phyloP scores from a whole-genome alignment of 2,797 vertebrate genomes.

The Anas georgica region DNA sequence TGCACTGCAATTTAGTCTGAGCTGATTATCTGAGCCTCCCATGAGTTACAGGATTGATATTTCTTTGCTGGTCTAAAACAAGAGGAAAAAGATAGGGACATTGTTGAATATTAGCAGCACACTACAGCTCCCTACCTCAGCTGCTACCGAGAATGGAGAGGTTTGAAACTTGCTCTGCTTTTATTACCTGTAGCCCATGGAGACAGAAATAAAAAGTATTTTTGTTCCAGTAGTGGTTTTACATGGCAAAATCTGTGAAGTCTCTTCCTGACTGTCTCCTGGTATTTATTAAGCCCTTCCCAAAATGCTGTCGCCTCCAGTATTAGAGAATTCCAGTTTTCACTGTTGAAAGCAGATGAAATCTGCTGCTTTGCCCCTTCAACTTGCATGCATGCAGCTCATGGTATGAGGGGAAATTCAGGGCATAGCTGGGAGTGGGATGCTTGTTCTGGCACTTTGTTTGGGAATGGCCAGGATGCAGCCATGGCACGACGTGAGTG shows the following conservation, averaged over 20 bases:
- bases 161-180: neutral
- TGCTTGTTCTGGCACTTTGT: accelerated
- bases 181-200: neutral
- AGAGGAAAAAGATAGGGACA: neutral
- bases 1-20: slow-evolving; percentile 50
- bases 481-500: neutral
- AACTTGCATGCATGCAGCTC: neutral
- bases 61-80: slow-evolving; percentile 42
- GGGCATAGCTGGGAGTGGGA: neutral
- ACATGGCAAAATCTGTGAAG: slow-evolving; percentile 16
- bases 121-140: neutral
- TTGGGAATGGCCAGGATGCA: neutral
- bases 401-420: neutral
- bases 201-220: slow-evolving; percentile 33
- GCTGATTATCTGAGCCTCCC: slow-evolving; percentile 57
- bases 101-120: neutral
- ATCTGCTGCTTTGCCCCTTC: neutral
- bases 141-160: neutral
- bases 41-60: slow-evolving; percentile 29
- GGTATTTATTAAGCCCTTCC: slow-evolving; percentile 18
- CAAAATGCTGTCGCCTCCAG: neutral
- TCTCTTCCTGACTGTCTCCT: slow-evolving; percentile 4
- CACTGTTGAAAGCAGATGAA: neutral
- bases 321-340: slow-evolving; percentile 20
- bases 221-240: slow-evolving; percentile 46